These are phyloP conservation scores for Caenorhabditis doughertyi DNA, from an alignment of 2,888 invertebrate species.

Conservation along the genomic window DNA sequence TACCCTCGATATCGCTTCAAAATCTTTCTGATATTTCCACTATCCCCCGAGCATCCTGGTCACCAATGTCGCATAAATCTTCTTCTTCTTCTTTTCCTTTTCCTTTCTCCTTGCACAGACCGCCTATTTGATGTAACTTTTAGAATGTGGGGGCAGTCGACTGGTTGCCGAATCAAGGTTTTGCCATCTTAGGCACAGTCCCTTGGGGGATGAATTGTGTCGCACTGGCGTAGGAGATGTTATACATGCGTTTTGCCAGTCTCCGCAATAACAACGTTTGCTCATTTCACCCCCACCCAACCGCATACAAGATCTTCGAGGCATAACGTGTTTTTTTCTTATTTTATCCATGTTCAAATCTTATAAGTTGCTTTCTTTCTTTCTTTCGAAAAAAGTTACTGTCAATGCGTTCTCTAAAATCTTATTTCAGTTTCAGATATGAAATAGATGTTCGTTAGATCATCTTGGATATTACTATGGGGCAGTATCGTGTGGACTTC, in stretches of 20 bases:
- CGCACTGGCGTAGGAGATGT: constrained; percentile 57
- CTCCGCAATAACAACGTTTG: constrained; percentile 63
- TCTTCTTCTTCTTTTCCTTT: constrained; percentile 31
- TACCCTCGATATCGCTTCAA: constrained; percentile 23
- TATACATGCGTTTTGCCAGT: constrained; percentile 62
- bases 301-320: constrained; percentile 45
- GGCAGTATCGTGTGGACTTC: constrained; percentile 57
- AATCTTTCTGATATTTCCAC: constrained; percentile 33
- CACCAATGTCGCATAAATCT: constrained; percentile 59
- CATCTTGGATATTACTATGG: constrained; percentile 65
- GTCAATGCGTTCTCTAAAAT: neutral
- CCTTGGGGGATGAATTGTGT: constrained; percentile 49
- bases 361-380: neutral
- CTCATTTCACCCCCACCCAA: constrained; percentile 46
- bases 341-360: constrained; percentile 14
- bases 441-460: constrained; percentile 69
- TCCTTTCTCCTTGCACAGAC: neutral
- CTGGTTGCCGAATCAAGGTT: constrained; percentile 61
- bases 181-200: constrained; percentile 56
- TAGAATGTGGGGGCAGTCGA: constrained; percentile 33
- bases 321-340: constrained; percentile 21
- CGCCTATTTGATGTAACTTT: constrained; percentile 57
- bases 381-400: neutral
- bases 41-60: constrained; percentile 26
- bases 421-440: constrained; percentile 57